Conservation (phyloP, 2,797 vertebrate species). For the Numenius phaeopus region DNA sequence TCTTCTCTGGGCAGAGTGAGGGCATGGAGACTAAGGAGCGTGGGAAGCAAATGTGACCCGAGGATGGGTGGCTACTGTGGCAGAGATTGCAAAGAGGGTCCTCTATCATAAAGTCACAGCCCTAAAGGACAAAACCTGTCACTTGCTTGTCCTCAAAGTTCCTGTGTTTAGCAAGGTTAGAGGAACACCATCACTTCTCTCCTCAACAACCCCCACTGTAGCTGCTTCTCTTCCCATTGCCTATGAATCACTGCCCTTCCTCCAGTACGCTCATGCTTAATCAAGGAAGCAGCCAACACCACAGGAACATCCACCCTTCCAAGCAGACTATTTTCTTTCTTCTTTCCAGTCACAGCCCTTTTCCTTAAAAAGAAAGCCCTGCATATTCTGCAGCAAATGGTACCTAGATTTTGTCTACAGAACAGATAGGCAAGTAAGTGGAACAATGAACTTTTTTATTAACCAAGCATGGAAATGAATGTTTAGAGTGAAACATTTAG, state of each 20-base stretch:
- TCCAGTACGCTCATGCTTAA: neutral
- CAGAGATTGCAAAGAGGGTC: neutral
- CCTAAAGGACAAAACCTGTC: neutral
- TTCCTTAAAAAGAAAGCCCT: neutral
- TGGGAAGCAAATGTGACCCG: neutral
- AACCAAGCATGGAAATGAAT: neutral
- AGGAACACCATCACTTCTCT: neutral
- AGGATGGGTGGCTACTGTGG: neutral
- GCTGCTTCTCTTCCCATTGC: neutral
- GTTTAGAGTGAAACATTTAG: neutral
- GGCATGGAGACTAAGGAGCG: rapidly evolving
- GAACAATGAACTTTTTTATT: neutral
- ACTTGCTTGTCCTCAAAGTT: neutral
- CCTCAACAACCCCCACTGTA: neutral
- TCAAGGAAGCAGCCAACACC: neutral
- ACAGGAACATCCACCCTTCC: neutral
- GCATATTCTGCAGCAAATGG: neutral
- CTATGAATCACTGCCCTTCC: neutral
- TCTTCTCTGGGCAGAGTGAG: neutral
- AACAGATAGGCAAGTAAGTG: neutral
- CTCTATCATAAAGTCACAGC: neutral
- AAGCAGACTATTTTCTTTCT: neutral
- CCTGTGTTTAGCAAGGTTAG: neutral
- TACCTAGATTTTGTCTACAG: neutral
- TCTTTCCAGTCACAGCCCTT: neutral